A percentile compares a stretch with the other conserved stretches of the same genome.
Conservation (phyloP, 2,113 vertebrate genomes). For the Bombycilla garrulus region DNA sequence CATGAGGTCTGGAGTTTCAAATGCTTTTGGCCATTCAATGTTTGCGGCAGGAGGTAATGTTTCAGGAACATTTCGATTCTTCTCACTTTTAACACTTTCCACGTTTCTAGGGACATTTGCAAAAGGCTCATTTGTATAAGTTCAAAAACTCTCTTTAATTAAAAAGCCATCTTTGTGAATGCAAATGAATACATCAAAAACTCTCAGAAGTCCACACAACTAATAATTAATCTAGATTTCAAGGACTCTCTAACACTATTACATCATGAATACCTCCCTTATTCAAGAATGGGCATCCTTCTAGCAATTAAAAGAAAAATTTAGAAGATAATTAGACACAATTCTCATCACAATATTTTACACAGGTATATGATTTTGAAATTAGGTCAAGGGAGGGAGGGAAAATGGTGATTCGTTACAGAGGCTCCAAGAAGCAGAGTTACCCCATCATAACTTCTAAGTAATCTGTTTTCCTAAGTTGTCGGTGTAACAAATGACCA, state of each 20-base stretch:
- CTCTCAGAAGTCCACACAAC: conserved; percentile 62
- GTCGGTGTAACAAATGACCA: conserved; percentile 63
- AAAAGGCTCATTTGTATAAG: conserved; percentile 40
- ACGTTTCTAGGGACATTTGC: conserved; percentile 21
- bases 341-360: conserved; percentile 70
- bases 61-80: background rate
- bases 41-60: background rate
- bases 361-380: conserved; percentile 75
- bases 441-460: conserved; percentile 74
- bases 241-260: conserved; percentile 55
- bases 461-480: conserved; percentile 73
- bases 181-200: conserved; percentile 65
- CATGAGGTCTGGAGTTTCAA: background rate
- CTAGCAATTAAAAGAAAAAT: conserved; percentile 69
- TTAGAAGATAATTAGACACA: conserved; percentile 74
- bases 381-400: conserved; percentile 76
- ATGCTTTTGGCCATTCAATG: background rate
- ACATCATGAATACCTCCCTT: conserved; percentile 63
- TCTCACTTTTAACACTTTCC: conserved; percentile 49
- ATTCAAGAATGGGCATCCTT: conserved; percentile 59
- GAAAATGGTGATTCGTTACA: conserved; percentile 72
- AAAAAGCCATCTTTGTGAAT: conserved; percentile 60
- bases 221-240: conserved; percentile 67
- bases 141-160: conserved; percentile 59
- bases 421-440: conserved; percentile 61